Evolutionary conservation across 2,797 vertebrate genomes (phyloP).

Genomic region (Pseudochirops cupreus): DNA sequence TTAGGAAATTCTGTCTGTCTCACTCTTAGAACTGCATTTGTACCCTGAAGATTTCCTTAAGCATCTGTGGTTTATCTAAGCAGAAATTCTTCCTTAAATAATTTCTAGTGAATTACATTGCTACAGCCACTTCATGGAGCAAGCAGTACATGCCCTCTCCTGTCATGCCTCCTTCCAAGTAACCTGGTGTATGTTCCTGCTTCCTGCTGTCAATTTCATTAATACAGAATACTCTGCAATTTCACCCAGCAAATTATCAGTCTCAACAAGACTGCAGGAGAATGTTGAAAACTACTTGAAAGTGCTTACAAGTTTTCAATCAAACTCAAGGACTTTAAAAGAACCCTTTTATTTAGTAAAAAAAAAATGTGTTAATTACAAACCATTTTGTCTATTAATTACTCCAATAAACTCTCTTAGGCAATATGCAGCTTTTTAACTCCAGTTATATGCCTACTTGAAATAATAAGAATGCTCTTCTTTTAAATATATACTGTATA

Average conservation of each 20-base stretch:
- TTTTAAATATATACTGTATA: conserved; percentile 5
- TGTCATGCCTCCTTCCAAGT: not conserved
- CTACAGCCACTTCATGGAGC: not conserved
- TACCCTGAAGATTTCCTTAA: not conserved
- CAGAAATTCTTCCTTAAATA: not conserved
- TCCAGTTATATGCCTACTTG: not conserved
- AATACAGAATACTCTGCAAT: conserved; percentile 63
- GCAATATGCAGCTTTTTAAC: conserved; percentile 25
- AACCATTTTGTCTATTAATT: not conserved
- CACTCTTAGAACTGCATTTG: not conserved
- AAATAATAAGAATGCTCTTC: conserved; percentile 11
- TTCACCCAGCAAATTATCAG: conserved; percentile 62
- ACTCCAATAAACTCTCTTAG: conserved; percentile 36
- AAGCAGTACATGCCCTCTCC: not conserved
- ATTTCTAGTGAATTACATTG: not conserved
- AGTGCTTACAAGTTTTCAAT: conserved; percentile 46
- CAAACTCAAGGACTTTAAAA: conserved; percentile 47
- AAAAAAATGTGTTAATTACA: conserved; percentile 58
- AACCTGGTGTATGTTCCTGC: not conserved
- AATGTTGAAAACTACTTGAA: conserved; percentile 47
- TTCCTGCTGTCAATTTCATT: conserved; percentile 40
- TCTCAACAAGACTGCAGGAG: conserved; percentile 37
- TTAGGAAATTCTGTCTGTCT: not conserved
- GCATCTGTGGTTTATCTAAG: not conserved
- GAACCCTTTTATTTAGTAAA: conserved; percentile 34